A percentile compares a stretch with the other conserved stretches of the same genome.
These are phyloP conservation scores for Cossypha dichroa DNA, from an alignment of 2,797 vertebrate genomes.

Conservation along the genomic window DNA sequence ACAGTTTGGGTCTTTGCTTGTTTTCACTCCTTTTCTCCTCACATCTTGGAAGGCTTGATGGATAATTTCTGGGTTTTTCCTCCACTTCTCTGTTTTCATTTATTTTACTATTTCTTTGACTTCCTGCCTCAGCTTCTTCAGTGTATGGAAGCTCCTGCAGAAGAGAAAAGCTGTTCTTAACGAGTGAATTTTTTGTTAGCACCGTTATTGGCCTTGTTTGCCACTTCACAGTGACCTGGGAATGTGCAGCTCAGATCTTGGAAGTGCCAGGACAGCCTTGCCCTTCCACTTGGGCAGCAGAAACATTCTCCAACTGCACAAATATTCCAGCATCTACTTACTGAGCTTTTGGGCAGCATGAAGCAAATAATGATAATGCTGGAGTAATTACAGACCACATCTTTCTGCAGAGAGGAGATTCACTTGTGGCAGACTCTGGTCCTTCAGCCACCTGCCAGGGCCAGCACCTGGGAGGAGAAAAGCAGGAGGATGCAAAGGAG, in stretches of 20 bases:
- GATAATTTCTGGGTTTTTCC: accelerated
- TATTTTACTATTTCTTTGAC: not conserved
- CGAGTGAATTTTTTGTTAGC: accelerated
- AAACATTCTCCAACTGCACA: not conserved
- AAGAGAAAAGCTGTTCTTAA: not conserved
- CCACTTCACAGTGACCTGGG: accelerated
- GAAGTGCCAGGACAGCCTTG: not conserved
- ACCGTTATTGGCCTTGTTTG: accelerated
- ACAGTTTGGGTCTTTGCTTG: not conserved
- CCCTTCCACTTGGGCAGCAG: not conserved
- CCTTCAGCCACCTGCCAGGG: not conserved
- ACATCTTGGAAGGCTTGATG: not conserved
- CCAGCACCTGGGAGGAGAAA: not conserved
- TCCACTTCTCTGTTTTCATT: not conserved
- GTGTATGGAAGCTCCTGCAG: not conserved
- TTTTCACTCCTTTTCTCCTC: not conserved
- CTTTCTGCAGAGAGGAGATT: not conserved
- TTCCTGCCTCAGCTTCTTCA: not conserved
- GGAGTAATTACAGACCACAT: not conserved
- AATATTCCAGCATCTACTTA: not conserved
- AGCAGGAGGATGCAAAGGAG: not conserved
- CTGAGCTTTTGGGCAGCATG: accelerated
- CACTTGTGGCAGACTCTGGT: not conserved
- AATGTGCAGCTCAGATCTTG: accelerated
- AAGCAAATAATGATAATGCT: not conserved